A percentile compares a stretch with the other conserved stretches of the same genome.
Evolutionary conservation across 2,797 vertebrate species (phyloP).

Genomic region (Vipera latastei): DNA sequence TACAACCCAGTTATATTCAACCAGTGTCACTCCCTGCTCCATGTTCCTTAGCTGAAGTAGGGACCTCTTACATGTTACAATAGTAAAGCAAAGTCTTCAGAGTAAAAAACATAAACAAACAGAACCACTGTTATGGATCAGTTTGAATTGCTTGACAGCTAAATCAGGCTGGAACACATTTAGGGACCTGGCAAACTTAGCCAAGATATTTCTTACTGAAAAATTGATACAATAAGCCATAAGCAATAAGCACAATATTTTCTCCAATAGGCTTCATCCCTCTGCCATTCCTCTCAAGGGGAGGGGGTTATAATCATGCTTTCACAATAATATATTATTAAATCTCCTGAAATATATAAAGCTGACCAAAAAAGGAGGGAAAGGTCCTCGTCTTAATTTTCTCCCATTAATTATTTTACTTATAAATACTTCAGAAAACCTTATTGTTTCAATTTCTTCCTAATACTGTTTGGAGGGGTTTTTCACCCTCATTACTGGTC

Average conservation of each 20-base stretch:
- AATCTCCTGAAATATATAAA: background rate
- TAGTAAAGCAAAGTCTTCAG: background rate
- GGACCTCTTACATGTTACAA: background rate
- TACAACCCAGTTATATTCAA: background rate
- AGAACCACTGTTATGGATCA: background rate
- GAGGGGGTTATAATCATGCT: slow-evolving; percentile 28
- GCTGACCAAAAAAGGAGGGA: slow-evolving; percentile 18
- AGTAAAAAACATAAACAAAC: background rate
- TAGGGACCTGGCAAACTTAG: slow-evolving; percentile 29
- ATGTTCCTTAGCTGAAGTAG: background rate
- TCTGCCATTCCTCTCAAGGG: background rate
- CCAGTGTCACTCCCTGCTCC: background rate
- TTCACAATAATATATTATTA: background rate
- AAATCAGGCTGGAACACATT: background rate
- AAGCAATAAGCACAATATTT: slow-evolving; percentile 22
- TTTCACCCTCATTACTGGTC: slow-evolving; percentile 23
- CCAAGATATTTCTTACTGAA: background rate
- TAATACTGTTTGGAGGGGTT: slow-evolving; percentile 36
- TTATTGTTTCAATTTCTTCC: slow-evolving; percentile 54
- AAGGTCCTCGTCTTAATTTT: slow-evolving; percentile 26
- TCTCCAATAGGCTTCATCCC: slow-evolving; percentile 19
- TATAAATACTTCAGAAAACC: slow-evolving; percentile 48
- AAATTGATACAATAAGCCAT: slow-evolving; percentile 20
- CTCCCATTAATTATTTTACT: slow-evolving; percentile 57
- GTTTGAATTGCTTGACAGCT: slow-evolving; percentile 32